These are phyloP conservation scores for Hippocampus guttulatus DNA, from an alignment of 2,113 vertebrate genomes.

Conservation along the genomic window DNA sequence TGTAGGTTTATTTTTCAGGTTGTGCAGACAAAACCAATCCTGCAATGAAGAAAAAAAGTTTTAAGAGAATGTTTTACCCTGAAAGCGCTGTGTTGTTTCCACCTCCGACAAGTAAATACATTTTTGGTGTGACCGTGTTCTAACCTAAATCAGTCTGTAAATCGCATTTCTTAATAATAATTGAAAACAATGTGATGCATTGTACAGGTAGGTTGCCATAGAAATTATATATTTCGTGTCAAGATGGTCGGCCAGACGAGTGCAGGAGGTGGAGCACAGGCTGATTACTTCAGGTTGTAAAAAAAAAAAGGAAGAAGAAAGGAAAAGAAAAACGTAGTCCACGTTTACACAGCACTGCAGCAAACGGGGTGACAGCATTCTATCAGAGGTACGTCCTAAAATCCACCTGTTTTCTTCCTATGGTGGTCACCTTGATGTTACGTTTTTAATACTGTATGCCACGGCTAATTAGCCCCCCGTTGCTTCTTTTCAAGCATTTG, in stretches of 20 bases:
- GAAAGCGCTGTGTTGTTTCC: no score
- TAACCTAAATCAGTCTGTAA: background rate
- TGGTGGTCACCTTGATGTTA: no score
- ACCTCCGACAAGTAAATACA: no score
- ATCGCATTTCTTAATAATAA: no score
- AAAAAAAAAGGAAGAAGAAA: conserved; percentile 11
- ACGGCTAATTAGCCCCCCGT: background rate
- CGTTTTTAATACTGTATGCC: background rate
- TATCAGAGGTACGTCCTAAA: conserved; percentile 34
- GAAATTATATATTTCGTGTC: background rate
- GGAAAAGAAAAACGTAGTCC: background rate
- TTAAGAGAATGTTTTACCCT: background rate
- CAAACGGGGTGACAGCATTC: background rate
- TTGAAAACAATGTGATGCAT: background rate
- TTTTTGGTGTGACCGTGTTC: background rate
- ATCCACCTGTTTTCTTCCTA: no score
- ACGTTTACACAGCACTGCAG: background rate
- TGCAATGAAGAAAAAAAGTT: background rate
- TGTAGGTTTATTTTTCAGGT: background rate
- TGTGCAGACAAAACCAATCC: background rate
- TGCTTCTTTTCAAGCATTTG: conserved; percentile 5
- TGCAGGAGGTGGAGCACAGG: conserved; percentile 14
- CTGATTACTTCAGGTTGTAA: conserved; percentile 12
- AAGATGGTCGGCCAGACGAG: conserved; percentile 33
- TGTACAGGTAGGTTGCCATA: background rate